Conservation (phyloP, 1,140 invertebrate species). For the Caenorhabditis latens region DNA sequence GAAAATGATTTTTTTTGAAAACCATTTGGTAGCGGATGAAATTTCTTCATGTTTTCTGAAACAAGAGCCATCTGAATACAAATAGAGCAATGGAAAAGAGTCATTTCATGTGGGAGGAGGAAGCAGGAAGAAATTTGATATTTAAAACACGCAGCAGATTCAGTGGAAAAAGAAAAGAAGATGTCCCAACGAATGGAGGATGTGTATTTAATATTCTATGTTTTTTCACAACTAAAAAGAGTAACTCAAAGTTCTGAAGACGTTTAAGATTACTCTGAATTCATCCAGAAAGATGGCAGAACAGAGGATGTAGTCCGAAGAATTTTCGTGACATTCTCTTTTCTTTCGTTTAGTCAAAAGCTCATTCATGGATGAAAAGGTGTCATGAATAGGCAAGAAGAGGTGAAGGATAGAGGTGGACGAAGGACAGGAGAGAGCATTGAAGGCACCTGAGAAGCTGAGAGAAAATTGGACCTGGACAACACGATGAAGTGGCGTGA, state of each 20-base stretch:
- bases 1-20: not conserved
- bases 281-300: not conserved
- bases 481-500: constrained; percentile 14
- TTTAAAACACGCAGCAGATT: constrained; percentile 37
- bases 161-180: not conserved
- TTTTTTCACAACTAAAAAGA: not conserved
- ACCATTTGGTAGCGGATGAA: not conserved
- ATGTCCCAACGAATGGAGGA: not conserved
- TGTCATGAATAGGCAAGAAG: constrained; percentile 52
- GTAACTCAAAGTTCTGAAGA: not conserved
- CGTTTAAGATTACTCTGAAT: not conserved
- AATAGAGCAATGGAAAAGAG: constrained; percentile 25
- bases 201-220: not conserved
- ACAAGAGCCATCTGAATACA: constrained; percentile 42
- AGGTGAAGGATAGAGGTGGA: constrained; percentile 9
- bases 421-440: not conserved
- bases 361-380: constrained; percentile 55
- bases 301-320: not conserved
- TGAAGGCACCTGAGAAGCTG: constrained; percentile 9
- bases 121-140: constrained; percentile 39
- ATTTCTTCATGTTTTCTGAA: constrained; percentile 46
- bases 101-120: constrained; percentile 17
- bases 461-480: not conserved
- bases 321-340: not conserved
- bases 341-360: constrained; percentile 32